phyloP scores from a whole-genome alignment of 2,797 vertebrate species.

The Sphaeramia orbicularis region DNA sequence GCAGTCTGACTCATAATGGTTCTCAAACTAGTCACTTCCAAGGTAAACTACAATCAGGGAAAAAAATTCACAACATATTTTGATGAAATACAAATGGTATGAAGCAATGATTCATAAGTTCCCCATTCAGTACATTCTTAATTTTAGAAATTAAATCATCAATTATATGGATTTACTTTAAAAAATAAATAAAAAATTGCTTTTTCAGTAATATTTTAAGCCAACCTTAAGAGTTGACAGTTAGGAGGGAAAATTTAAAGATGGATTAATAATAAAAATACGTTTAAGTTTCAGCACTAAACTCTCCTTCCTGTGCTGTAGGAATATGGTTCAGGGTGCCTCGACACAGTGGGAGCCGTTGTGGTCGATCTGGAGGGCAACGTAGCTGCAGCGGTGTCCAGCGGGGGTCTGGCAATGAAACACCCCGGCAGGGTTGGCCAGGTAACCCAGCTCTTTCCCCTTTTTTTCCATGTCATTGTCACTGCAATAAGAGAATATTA shows the following conservation, averaged over 20 bases:
- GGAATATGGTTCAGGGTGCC: conserved; percentile 87
- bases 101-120: conserved; percentile 40
- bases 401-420: conserved; percentile 97
- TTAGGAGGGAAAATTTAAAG: no score
- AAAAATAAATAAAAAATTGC: not conserved
- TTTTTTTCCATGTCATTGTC: not conserved
- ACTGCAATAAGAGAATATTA: no score
- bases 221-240: no score
- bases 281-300: no score
- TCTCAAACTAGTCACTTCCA: conserved; percentile 61
- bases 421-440: conserved; percentile 98
- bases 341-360: conserved; percentile 97
- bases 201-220: conserved; percentile 12
- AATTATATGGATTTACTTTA: conserved; percentile 1
- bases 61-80: conserved; percentile 52
- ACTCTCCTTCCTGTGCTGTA: conserved; percentile 42
- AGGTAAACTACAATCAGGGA: conserved; percentile 74
- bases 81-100: conserved; percentile 46
- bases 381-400: conserved; percentile 98
- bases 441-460: conserved; percentile 75
- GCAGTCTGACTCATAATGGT: conserved; percentile 43
- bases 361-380: conserved; percentile 98
- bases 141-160: conserved; percentile 28
- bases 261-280: no score
- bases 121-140: conserved; percentile 14